phyloP scores from a whole-genome alignment of 2,888 invertebrate species.

The Chrysolina americana region DNA sequence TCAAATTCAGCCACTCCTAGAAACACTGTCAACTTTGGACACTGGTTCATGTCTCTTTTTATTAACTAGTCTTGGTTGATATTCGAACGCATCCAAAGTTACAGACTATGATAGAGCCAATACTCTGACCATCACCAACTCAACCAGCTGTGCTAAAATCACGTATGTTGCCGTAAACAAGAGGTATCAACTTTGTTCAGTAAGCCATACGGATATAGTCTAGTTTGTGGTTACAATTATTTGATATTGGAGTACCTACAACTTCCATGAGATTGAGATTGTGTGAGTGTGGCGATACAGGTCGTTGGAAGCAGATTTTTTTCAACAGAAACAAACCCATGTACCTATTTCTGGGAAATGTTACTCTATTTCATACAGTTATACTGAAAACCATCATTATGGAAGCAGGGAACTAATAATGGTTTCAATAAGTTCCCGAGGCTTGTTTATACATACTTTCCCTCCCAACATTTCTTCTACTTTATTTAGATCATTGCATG shows the following conservation, averaged over 20 bases:
- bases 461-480: too few species aligned
- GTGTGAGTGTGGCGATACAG: not conserved
- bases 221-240: conserved; percentile 18
- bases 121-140: not conserved
- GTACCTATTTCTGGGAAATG: not conserved
- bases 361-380: too few species aligned
- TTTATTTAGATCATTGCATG: too few species aligned
- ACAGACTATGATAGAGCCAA: not conserved
- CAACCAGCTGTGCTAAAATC: conserved; percentile 42
- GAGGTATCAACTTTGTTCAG: conserved; percentile 42
- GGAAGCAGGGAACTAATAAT: not conserved
- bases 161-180: conserved; percentile 43
- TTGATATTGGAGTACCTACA: not conserved
- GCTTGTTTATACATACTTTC: too few species aligned
- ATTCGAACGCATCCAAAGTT: conserved; percentile 19
- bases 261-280: conserved; percentile 1
- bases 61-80: not conserved
- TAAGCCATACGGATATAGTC: conserved; percentile 24
- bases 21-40: too few species aligned
- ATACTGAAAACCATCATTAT: not conserved
- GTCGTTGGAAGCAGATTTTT: not conserved
- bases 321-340: not conserved
- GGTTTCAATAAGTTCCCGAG: too few species aligned
- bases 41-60: too few species aligned
- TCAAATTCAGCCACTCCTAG: too few species aligned